phyloP scores from a whole-genome alignment of 2,888 invertebrate genomes.

The Meghimatium bilineatum region DNA sequence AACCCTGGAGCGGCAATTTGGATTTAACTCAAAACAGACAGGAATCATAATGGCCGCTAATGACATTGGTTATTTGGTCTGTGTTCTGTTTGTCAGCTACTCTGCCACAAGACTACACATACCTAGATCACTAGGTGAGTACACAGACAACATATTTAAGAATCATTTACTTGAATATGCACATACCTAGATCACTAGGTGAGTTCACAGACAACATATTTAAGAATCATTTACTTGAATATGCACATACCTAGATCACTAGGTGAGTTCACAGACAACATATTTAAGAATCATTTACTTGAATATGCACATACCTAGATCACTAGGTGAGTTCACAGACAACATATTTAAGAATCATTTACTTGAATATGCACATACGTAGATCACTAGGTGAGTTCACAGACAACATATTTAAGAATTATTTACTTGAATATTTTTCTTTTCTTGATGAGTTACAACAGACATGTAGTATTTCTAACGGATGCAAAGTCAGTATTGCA shows the following conservation, averaged over 20 bases:
- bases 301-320: not conserved
- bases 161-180: too few species aligned
- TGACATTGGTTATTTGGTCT: constrained; percentile 64
- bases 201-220: not conserved
- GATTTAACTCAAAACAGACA: constrained; percentile 63
- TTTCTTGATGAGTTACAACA: too few species aligned
- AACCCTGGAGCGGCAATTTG: constrained; percentile 66
- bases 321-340: not conserved
- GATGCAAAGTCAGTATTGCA: too few species aligned
- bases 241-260: constrained; percentile 53
- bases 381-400: too few species aligned
- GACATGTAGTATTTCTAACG: too few species aligned
- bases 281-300: too few species aligned
- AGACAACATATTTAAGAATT: too few species aligned
- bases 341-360: too few species aligned
- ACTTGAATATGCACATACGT: not conserved
- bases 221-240: too few species aligned
- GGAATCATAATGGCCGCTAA: constrained; percentile 68
- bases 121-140: constrained; percentile 48
- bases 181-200: too few species aligned
- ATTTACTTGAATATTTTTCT: too few species aligned
- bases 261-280: not conserved
- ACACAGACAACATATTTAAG: too few species aligned
- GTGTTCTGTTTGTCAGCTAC: constrained; percentile 57
- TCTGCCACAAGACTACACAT: constrained; percentile 60